Evolutionary conservation across 1,140 invertebrate genomes (phyloP), one percentile per base, ranked within the genome.

Genomic region (Radopholus similis): DNA sequence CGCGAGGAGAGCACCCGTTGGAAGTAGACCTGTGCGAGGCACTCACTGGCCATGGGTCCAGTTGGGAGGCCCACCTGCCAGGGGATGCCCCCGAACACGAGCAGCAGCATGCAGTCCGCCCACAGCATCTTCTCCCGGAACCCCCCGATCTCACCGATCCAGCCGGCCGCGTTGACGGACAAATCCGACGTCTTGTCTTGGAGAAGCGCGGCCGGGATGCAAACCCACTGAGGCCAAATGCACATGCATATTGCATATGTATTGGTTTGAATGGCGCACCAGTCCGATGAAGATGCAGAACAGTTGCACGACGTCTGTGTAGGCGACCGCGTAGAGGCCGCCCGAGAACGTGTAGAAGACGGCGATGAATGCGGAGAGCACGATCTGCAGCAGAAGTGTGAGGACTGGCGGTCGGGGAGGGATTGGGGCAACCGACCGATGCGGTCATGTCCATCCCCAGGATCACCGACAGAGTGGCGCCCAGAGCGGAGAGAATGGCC

Each of bases 211-310:
- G 97, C 97, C 0, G 95, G 95, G 64, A 97, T 93, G 78, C 93
- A 95, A 86, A 97, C 88, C 93, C 94, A 97, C 86, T 90, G 77
- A 71, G 78, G 65, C 21, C 15, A 59, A 11, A 13, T n/a, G 57
- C 57, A 51, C n/a, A n/a, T 60, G 21, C 40, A 66, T 1, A 13
- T 62, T 62, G 1, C 8, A 58, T 55, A 49, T 11, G 8, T 34
- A 28, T 32, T 0, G 6, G 58, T 64, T 70, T 58, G 59, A 51
- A 51, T 26, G 30, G 30, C 21, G n/a, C n/a, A 88, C 89, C 83
- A 98, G 85, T 26, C 95, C 95, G 74, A 96, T 88, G 85, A 97
- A 96, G 81, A 98, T 97, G 84, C 93, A 97, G 86, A 97, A 93
- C 1, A 98, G 87, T 84, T 98, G 95, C 72, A 97, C 94, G 73